Base-by-base conservation (phyloP, 23 tunicate species). In the Trididemnum clinides region DNA sequence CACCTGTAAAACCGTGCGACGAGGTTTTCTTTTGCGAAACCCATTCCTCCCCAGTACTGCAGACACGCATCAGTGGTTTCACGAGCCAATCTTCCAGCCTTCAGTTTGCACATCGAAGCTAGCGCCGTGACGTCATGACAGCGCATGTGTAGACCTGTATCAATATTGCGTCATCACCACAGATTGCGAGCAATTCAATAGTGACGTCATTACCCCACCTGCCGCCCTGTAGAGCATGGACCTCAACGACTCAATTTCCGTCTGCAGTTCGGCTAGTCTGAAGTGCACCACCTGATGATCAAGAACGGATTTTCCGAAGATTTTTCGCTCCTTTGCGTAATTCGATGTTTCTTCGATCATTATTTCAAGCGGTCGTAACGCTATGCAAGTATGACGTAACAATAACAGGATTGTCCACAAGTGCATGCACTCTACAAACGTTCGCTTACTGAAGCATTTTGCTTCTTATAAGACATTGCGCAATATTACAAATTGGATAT, bases 21-120 rank as follows among this genome's bases (percentile, higher is more conserved):
- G 32, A 88, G 33, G 51, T 64, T 50, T 25, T 96, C 99, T 3
- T 38, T 73, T 39, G 89, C 62, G 82, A 83, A 96, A 1, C 99
- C 99, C 99, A 96, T 96, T 26, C 99, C 99, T 1, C 99, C 99
- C 96, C 96, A 96, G 31, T 80, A 90, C 72, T 96, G 99, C 78
- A 96, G 64, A 37, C 99, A 96, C 0, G 93, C 38, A 73, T 96
- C 99, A 0, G 74, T 72, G 6, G 84, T 74, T 38, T 96, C 96
- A 0, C 99, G 88, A 12, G 81, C 71, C 26, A 96, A 37, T 0
- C 99, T 71, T 7, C 99, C 99, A 6, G 88, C 39, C 78, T 91
- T 91, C 37, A 96, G 64, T 82, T 96, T 96, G 59, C 95, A 72
- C 99, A 96, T 96, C 63, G 99, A 96, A 0, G 97, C 99, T 51